Evolutionary conservation across 2,888 invertebrate genomes (phyloP).

Genomic region (Linnaemya vulpina): DNA sequence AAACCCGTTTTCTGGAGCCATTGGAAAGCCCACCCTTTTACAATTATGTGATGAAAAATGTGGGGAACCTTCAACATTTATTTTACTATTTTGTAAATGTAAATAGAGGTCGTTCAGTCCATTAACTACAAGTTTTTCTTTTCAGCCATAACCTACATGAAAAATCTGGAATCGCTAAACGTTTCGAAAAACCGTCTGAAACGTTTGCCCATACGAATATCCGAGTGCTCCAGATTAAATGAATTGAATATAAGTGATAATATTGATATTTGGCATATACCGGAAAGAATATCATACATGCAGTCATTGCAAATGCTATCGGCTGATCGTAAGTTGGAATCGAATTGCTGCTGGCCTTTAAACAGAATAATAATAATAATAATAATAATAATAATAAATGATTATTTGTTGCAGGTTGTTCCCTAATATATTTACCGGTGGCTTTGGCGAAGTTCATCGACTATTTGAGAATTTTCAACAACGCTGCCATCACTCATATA

Average conservation of each 20-base stretch:
- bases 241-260: conserved; percentile 82
- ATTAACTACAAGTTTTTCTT: neutral
- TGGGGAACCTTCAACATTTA: too few species aligned
- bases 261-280: conserved; percentile 79
- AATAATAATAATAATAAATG: too few species aligned
- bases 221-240: conserved; percentile 79
- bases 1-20: too few species aligned
- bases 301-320: conserved; percentile 80
- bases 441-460: conserved; percentile 81
- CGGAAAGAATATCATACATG: conserved; percentile 80
- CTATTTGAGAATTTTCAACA: conserved; percentile 82
- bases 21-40: too few species aligned
- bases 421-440: conserved; percentile 81
- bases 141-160: conserved; percentile 79
- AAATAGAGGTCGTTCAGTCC: too few species aligned
- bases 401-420: conserved; percentile 77
- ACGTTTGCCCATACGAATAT: conserved; percentile 79
- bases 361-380: neutral
- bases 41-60: too few species aligned
- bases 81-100: too few species aligned
- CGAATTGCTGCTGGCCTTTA: neutral
- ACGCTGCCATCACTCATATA: conserved; percentile 81
- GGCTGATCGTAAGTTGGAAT: conserved; percentile 80
- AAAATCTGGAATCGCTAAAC: conserved; percentile 80
- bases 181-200: conserved; percentile 80